Conservation (phyloP, 2,888 invertebrate genomes). For the Dynastes tityus region DNA sequence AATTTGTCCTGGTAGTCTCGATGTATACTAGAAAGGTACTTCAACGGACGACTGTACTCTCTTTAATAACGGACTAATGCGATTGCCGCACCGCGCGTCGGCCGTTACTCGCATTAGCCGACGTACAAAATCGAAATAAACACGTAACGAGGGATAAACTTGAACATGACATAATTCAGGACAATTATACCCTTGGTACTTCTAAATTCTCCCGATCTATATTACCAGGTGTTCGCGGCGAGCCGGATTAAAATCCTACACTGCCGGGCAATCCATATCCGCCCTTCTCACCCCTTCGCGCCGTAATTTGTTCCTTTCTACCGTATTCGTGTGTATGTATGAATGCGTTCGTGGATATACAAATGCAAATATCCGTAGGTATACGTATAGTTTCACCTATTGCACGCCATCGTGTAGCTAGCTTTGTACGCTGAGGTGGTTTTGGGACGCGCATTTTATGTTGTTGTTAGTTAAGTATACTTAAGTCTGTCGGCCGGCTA, state of each 20-base stretch:
- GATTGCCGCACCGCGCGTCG: conserved; percentile 20
- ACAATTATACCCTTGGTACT: conserved; percentile 56
- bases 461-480: conserved; percentile 25
- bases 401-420: background rate
- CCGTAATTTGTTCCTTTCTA: conserved; percentile 47
- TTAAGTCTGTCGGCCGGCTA: background rate
- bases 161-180: conserved; percentile 39
- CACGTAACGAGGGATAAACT: conserved; percentile 45
- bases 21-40: too few species aligned
- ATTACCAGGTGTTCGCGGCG: conserved; percentile 60
- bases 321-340: background rate
- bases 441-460: background rate
- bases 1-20: too few species aligned
- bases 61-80: conserved; percentile 34
- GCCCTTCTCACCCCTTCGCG: conserved; percentile 7
- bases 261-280: conserved; percentile 3
- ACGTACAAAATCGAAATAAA: conserved; percentile 42
- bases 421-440: background rate
- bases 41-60: background rate
- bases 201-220: conserved; percentile 60
- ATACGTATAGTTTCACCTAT: conserved; percentile 15
- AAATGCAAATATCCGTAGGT: too few species aligned
- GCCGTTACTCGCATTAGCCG: conserved; percentile 41
- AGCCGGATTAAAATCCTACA: conserved; percentile 56
- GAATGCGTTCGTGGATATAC: too few species aligned